Evolutionary conservation across 2,888 invertebrate species (phyloP).

Genomic region (Acronicta aceris): DNA sequence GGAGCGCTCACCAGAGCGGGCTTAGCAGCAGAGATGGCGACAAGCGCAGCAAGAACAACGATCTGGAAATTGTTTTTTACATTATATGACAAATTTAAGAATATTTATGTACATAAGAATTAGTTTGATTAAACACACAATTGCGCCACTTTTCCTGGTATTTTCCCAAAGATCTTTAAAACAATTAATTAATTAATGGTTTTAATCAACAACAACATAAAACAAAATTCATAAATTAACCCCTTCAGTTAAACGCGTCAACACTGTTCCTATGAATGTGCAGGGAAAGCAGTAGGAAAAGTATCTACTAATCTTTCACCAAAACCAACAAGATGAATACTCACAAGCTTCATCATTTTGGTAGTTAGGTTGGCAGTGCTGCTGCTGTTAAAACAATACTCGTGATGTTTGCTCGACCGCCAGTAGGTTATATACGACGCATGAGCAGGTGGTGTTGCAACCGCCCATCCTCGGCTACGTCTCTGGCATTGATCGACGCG

Average conservation of each 20-base stretch:
- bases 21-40: slow-evolving; percentile 78
- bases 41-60: slow-evolving; percentile 74
- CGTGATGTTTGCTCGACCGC: slow-evolving; percentile 59
- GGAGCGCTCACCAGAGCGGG: slow-evolving; percentile 75
- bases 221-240: no score
- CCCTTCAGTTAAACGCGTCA: no score
- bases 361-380: slow-evolving; percentile 65
- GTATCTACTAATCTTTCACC: no score
- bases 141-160: no score
- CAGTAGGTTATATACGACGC: slow-evolving; percentile 75
- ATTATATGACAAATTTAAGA: no score
- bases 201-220: no score
- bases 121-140: no score
- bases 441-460: slow-evolving; percentile 68
- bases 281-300: no score
- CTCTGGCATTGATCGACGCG: slow-evolving; percentile 83
- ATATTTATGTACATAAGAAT: no score
- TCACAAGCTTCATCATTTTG: slow-evolving; percentile 86
- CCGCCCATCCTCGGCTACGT: slow-evolving; percentile 63
- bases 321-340: slow-evolving; percentile 50
- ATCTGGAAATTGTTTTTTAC: slow-evolving; percentile 66
- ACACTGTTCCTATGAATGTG: not conserved
- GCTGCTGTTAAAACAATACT: slow-evolving; percentile 72
- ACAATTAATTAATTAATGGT: no score
- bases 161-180: no score